Base-by-base conservation (phyloP, 2,113 vertebrate genomes). In the Elgaria multicarinata region DNA sequence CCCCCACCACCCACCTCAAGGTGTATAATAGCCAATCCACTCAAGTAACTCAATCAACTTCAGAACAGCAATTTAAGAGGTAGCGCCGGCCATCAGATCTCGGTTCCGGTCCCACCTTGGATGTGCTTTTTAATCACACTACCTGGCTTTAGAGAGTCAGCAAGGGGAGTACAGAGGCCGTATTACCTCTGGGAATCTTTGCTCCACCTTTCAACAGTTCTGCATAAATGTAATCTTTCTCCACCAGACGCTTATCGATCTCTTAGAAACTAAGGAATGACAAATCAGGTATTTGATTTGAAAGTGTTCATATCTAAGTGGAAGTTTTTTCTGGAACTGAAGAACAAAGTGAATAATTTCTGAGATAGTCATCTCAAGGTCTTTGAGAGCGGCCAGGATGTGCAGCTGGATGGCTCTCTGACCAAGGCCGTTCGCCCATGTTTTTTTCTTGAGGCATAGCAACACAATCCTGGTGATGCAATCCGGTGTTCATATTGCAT, bases 181-280 rank as follows among this genome's bases (percentile, higher is more conserved):
- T 18, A 87, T 87, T 89, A 50, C 74, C 85, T 71, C 46, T 4
- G 9, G 33, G 44, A 94, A 26, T 33, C 64, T 1, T 58, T 86
- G 53, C 39, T 71, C 7, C 33, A 64, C n/a, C 84, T 94, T 91
- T 91, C 84, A 92, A 93, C 87, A 71, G 18, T 82, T 91, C 67
- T 42, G 74, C 58, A 78, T 3, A 3, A 93, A 90, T 31, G 72
- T 80, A 92, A 95, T 92, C 93, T 92, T 86, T 89, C 87, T 95
- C 93, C 90, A 83, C 82, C 95, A 95, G 92, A 26, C 87, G 83
- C 86, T 91, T 86, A 88, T 84, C 87, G 92, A 58, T 89, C 44
- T 89, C 1, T 0, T n/a, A 33, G 81, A 86, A 86, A 91, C 46
- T 46, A 4, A 88, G 26, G 4, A n/a, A 0, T 91, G 90, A 83